phyloP scores from a whole-genome alignment of 1,140 invertebrate genomes.

The Drosophila murphyi region DNA sequence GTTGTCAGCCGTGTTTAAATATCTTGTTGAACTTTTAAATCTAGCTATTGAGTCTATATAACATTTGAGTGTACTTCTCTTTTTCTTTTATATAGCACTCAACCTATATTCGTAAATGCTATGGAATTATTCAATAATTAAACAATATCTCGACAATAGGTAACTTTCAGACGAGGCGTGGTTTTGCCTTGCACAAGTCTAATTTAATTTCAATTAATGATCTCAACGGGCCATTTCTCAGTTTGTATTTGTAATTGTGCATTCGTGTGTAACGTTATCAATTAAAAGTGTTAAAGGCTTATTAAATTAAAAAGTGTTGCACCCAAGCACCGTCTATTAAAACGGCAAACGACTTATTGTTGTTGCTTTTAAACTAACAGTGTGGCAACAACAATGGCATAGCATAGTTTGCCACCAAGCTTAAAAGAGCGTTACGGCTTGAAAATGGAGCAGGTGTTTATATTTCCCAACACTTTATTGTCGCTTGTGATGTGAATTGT shows the following conservation, averaged over 20 bases:
- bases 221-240: conserved; percentile 48
- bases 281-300: conserved; percentile 72
- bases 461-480: conserved; percentile 15
- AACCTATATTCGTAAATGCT: neutral
- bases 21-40: conserved; percentile 4
- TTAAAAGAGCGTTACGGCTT: conserved; percentile 36
- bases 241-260: conserved; percentile 30
- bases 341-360: conserved; percentile 48
- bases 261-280: conserved; percentile 67
- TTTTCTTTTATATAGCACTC: neutral
- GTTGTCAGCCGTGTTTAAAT: conserved; percentile 6
- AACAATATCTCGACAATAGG: conserved; percentile 62
- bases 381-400: conserved; percentile 12
- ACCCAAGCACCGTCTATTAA: conserved; percentile 62
- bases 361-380: conserved; percentile 31
- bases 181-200: conserved; percentile 35
- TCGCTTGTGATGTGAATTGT: conserved; percentile 47
- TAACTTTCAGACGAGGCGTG: neutral
- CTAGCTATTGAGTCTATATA: neutral
- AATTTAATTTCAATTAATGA: conserved; percentile 81
- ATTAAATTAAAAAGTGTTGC: conserved; percentile 50
- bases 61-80: neutral
- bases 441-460: conserved; percentile 27
- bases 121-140: conserved; percentile 28
- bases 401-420: conserved; percentile 14